phyloP scores from a whole-genome alignment of 2,888 invertebrate genomes.

The Synergus umbraculus region DNA sequence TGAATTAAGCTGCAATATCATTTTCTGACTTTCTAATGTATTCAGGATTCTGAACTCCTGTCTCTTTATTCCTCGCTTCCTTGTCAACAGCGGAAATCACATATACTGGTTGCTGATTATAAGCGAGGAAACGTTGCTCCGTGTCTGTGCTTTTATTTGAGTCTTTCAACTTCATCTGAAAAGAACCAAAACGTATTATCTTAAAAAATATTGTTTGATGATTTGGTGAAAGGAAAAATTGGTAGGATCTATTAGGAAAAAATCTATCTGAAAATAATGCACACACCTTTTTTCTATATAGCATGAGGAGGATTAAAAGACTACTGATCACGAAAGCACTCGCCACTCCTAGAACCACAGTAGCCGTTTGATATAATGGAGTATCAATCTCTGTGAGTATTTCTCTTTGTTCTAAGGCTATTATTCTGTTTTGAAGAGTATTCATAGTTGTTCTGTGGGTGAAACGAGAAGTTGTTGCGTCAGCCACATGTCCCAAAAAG shows the following conservation, averaged over 20 bases:
- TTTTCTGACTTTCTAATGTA: neutral
- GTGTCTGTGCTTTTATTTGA: slow-evolving; percentile 56
- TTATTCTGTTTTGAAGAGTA: slow-evolving; percentile 75
- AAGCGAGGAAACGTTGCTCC: slow-evolving; percentile 81
- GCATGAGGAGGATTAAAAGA: slow-evolving; percentile 85
- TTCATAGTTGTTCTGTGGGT: slow-evolving; percentile 79
- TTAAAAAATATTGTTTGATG: no score
- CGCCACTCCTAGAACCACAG: slow-evolving; percentile 87
- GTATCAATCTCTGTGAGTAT: slow-evolving; percentile 84
- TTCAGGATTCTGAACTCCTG: neutral
- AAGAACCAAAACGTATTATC: slow-evolving; percentile 11
- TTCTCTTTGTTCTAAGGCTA: slow-evolving; percentile 83
- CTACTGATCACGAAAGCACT: slow-evolving; percentile 90
- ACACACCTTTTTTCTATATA: slow-evolving; percentile 83
- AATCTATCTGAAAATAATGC: neutral
- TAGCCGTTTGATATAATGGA: slow-evolving; percentile 85
- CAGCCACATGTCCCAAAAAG: slow-evolving; percentile 79
- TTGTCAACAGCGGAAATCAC: slow-evolving; percentile 84
- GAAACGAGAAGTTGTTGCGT: slow-evolving; percentile 83
- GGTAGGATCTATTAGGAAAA: neutral
- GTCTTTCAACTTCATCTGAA: slow-evolving; percentile 67
- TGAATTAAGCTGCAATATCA: neutral
- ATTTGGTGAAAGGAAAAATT: no score
- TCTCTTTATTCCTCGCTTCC: slow-evolving; percentile 73
- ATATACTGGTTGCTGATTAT: slow-evolving; percentile 83